These are phyloP conservation scores for Hirtodrosophila cameraria DNA, from an alignment of 2,888 invertebrate genomes.

Conservation along the genomic window DNA sequence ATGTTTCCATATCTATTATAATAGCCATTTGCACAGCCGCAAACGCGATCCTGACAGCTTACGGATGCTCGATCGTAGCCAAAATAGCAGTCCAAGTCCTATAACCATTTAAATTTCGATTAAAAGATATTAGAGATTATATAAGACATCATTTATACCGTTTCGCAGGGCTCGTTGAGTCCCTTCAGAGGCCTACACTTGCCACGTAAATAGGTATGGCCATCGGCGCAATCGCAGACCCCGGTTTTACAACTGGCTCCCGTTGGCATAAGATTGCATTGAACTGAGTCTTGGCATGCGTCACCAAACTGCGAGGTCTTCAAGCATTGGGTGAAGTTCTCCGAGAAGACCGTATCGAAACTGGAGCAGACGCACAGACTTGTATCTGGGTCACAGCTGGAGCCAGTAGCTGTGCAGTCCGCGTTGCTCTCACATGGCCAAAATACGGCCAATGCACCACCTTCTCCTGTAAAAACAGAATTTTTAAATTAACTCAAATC, in stretches of 20 bases:
- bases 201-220: slow-evolving; percentile 82
- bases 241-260: slow-evolving; percentile 84
- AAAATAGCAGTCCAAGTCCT: slow-evolving; percentile 83
- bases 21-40: slow-evolving; percentile 83
- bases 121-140: not conserved
- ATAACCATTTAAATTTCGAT: not conserved
- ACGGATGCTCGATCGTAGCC: slow-evolving; percentile 84
- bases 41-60: slow-evolving; percentile 80
- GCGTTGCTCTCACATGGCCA: slow-evolving; percentile 82
- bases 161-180: slow-evolving; percentile 80
- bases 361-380: slow-evolving; percentile 76
- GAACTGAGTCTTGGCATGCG: slow-evolving; percentile 82
- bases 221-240: slow-evolving; percentile 84
- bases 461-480: slow-evolving; percentile 44
- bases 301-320: slow-evolving; percentile 83
- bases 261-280: slow-evolving; percentile 84
- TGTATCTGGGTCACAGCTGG: slow-evolving; percentile 72
- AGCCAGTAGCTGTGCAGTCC: slow-evolving; percentile 80
- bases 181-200: slow-evolving; percentile 82
- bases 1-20: slow-evolving; percentile 84
- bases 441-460: slow-evolving; percentile 66
- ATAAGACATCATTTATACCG: slow-evolving; percentile 52
- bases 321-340: slow-evolving; percentile 81
- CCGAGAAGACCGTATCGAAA: slow-evolving; percentile 81
- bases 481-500: too few species aligned